A percentile compares a stretch with the other conserved stretches of the same genome.
Conservation (phyloP, 2,113 vertebrate genomes). For the Centrocercus urophasianus region DNA sequence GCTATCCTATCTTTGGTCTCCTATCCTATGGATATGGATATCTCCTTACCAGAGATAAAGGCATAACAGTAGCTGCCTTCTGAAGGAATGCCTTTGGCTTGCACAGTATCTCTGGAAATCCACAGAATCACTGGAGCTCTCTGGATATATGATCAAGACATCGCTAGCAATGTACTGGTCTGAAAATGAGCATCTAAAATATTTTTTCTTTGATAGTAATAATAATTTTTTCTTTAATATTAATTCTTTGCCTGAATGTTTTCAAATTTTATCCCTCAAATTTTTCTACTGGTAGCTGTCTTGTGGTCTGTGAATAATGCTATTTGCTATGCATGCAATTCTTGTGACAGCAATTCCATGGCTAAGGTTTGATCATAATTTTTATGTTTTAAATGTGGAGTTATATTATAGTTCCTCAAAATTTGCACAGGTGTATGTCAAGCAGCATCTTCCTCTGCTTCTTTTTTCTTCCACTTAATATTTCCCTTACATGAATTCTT, state of each 20-base stretch:
- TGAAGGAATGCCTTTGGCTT: not conserved
- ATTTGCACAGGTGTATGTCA: rapidly evolving
- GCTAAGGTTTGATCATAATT: not conserved
- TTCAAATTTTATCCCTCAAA: not conserved
- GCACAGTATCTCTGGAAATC: not conserved
- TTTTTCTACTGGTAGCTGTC: not conserved
- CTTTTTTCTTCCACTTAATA: not conserved
- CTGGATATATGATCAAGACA: not conserved
- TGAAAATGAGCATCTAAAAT: not conserved
- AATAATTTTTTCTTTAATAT: not conserved
- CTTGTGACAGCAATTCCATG: not conserved
- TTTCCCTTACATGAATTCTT: not conserved
- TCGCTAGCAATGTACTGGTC: not conserved
- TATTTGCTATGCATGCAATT: not conserved
- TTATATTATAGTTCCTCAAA: not conserved
- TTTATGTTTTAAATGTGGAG: too few relatives aligned
- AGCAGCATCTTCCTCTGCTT: not conserved
- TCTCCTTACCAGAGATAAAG: not conserved
- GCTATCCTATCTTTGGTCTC: too few relatives aligned
- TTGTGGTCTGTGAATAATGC: not conserved
- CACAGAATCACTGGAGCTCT: not conserved
- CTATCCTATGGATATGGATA: not conserved
- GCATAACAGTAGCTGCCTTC: not conserved
- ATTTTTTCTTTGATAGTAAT: not conserved
- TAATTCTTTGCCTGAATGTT: not conserved